phyloP scores from a whole-genome alignment of 2,113 vertebrate genomes.

The Percopsis transmontana region DNA sequence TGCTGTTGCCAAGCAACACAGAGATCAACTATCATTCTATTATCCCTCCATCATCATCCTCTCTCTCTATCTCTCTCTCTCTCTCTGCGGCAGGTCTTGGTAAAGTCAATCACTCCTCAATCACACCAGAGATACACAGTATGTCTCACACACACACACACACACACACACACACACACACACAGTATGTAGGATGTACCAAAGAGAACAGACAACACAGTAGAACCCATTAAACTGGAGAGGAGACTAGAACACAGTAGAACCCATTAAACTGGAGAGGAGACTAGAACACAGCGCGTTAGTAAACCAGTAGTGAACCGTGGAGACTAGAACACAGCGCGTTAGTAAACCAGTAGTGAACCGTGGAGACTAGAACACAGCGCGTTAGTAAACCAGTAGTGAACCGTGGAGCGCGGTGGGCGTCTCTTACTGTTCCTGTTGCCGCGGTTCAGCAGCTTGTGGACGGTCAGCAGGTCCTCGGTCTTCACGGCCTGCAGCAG shows the following conservation, averaged over 20 bases:
- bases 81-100: conserved; percentile 49
- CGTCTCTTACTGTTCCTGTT: conserved; percentile 93
- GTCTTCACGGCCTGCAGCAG: conserved; percentile 97
- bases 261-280: background rate
- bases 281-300: no score
- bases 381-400: no score
- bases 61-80: background rate
- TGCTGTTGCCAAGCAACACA: conserved; percentile 1
- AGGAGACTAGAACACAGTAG: background rate
- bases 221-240: background rate
- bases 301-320: background rate
- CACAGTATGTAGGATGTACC: conserved; percentile 9
- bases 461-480: conserved; percentile 93
- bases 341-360: no score
- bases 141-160: conserved; percentile 8
- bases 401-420: background rate
- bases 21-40: background rate
- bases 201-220: background rate
- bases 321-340: background rate
- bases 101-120: conserved; percentile 51
- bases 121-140: conserved; percentile 32
- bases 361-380: no score
- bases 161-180: conserved; percentile 12
- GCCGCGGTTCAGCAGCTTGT: conserved; percentile 95
- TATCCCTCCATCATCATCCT: background rate